phyloP scores from a whole-genome alignment of 2,888 invertebrate genomes.

The Hoplodrina blanda region DNA sequence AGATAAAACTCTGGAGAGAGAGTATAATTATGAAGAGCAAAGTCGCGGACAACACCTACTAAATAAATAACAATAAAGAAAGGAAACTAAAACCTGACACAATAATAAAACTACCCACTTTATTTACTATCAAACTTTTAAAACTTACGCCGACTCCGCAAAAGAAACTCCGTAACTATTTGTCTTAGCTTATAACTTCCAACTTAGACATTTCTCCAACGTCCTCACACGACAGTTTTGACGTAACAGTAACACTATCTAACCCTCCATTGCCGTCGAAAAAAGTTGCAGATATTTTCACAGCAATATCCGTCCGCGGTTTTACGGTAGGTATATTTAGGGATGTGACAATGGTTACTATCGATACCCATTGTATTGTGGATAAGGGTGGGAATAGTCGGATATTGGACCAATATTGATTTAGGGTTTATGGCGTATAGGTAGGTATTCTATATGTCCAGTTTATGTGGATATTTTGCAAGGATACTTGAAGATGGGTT shows the following conservation, averaged over 20 bases:
- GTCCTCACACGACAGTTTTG: conserved; percentile 36
- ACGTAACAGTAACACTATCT: conserved; percentile 37
- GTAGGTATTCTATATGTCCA: background rate
- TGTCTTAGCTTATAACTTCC: conserved; percentile 42
- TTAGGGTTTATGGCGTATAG: conserved; percentile 44
- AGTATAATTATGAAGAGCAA: too few relatives aligned
- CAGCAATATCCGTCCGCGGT: conserved; percentile 37
- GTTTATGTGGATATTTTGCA: conserved; percentile 26
- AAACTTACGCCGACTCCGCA: conserved; percentile 32
- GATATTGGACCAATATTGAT: conserved; percentile 49
- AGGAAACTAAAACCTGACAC: conserved; percentile 11
- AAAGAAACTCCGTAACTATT: conserved; percentile 43
- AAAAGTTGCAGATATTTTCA: conserved; percentile 48
- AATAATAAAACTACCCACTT: conserved; percentile 39
- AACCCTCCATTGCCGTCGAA: conserved; percentile 17
- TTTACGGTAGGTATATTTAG: conserved; percentile 16
- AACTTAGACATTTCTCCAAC: conserved; percentile 44
- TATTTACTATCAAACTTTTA: conserved; percentile 45
- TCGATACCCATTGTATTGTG: conserved; percentile 23
- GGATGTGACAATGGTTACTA: conserved; percentile 34
- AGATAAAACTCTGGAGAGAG: too few relatives aligned
- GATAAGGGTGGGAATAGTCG: background rate
- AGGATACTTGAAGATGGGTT: conserved; percentile 20
- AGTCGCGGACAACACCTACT: background rate
- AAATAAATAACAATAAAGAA: conserved; percentile 43